These are phyloP conservation scores for Acrobasis consociella DNA, from an alignment of 2,888 invertebrate genomes.

Conservation along the genomic window DNA sequence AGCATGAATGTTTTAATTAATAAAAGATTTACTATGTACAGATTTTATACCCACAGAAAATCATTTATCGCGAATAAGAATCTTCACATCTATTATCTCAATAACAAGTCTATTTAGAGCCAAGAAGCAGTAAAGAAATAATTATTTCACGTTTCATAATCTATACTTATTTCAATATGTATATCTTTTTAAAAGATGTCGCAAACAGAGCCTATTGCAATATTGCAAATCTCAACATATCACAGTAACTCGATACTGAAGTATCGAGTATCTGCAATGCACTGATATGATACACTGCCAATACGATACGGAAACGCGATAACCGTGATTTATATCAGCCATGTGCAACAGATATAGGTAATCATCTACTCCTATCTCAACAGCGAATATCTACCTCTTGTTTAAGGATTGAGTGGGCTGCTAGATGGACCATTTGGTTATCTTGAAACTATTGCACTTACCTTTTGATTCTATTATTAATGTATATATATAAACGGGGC, in stretches of 20 bases:
- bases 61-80: too few species aligned
- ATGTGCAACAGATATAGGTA: constrained; percentile 17
- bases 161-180: too few species aligned
- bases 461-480: too few species aligned
- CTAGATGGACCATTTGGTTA: constrained; percentile 8
- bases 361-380: constrained; percentile 6
- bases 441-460: neutral
- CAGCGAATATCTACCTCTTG: neutral
- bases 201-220: neutral
- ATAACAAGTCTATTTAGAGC: too few species aligned
- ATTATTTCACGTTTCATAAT: too few species aligned
- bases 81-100: too few species aligned
- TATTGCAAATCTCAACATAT: neutral
- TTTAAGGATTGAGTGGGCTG: constrained; percentile 12
- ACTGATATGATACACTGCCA: constrained; percentile 22
- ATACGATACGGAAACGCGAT: constrained; percentile 23
- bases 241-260: constrained; percentile 5
- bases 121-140: too few species aligned
- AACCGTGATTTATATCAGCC: constrained; percentile 17
- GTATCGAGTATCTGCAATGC: constrained; percentile 18
- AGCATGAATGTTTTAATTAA: too few species aligned
- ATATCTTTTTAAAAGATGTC: neutral
- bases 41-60: too few species aligned
- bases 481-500: too few species aligned
- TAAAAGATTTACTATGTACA: too few species aligned